These are phyloP conservation scores for Horisme vitalbata DNA, from an alignment of 2,888 invertebrate species.

Conservation along the genomic window DNA sequence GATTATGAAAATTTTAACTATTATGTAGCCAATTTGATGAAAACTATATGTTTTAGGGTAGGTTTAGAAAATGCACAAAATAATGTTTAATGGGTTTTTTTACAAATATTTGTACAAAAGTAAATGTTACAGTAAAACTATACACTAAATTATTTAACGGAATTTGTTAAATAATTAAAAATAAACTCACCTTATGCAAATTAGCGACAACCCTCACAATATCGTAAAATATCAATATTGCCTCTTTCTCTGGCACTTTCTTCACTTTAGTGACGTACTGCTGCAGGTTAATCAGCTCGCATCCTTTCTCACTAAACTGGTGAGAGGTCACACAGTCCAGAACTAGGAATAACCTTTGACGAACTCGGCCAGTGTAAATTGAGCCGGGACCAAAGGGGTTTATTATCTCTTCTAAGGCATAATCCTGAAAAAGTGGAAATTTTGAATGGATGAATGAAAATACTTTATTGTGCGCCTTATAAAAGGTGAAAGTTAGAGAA, in stretches of 20 bases:
- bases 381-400: constrained; percentile 70
- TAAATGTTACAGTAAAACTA: no score
- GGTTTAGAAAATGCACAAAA: no score
- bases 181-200: constrained; percentile 85
- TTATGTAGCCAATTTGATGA: no score
- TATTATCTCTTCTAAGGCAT: constrained; percentile 85
- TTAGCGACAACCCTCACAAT: constrained; percentile 88
- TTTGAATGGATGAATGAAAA: neutral
- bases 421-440: constrained; percentile 86
- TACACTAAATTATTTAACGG: no score
- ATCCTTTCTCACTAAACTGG: constrained; percentile 81
- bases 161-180: neutral
- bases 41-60: no score
- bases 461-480: no score
- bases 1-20: no score
- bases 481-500: no score
- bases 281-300: constrained; percentile 86
- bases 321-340: constrained; percentile 89
- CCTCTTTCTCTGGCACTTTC: constrained; percentile 88
- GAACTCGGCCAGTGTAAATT: constrained; percentile 82
- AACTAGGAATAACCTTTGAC: constrained; percentile 86
- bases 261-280: constrained; percentile 90
- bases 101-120: no score
- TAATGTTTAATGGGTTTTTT: no score
- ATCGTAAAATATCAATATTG: constrained; percentile 88